Evolutionary conservation across 2,888 invertebrate species (phyloP), one percentile per base, ranked within the genome.

Genomic region (Himalopsyche kuldschensis): DNA sequence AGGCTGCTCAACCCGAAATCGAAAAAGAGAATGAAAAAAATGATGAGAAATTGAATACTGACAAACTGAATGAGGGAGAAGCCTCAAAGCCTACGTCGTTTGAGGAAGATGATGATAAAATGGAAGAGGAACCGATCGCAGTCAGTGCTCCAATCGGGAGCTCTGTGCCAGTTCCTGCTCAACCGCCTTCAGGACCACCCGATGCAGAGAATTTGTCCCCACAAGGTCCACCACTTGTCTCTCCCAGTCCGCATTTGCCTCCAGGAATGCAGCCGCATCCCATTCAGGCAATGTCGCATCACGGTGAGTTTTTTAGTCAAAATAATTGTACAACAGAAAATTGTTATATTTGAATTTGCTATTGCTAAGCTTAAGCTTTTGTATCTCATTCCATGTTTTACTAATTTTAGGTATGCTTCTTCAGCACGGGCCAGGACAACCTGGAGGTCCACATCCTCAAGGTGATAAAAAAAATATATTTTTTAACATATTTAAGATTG

Each of bases 241-340:
- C 63, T n/a, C 32, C 86, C 86, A 31, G 76, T 87, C 79, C 86
- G 85, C 35, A 86, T 82, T 30, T 78, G 78, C 8, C 87, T 78
- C 86, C 87, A 79, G 87, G 88, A 88, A 88, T 77, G 87, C 89
- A 82, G 78, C 87, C 86, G 69, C 88, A 86, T 85, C 87, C 82
- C 81, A 88, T 75, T 84, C 88, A 88, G 87, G 88, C 88, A 77
- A 88, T 89, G 87, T 89, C 89, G 15, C 89, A 89, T 4, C 89
- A 89, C 81, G 85, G 86, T 86, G 17, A 63, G 82, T 79, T 24
- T 27, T 55, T 20, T 2, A 15, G 1, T 41, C 15, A 41, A 41
- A 41, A 41, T 3, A 15, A 15, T 15, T 41, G 41, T 41, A 15
- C 10, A 20, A 55, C 24, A 17, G 3, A 55, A 55, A 31, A 76